Percentiles rank a stretch among this genome's conserved stretches.
Conservation (phyloP, 2,888 invertebrate genomes). For the Beris chalybata region DNA sequence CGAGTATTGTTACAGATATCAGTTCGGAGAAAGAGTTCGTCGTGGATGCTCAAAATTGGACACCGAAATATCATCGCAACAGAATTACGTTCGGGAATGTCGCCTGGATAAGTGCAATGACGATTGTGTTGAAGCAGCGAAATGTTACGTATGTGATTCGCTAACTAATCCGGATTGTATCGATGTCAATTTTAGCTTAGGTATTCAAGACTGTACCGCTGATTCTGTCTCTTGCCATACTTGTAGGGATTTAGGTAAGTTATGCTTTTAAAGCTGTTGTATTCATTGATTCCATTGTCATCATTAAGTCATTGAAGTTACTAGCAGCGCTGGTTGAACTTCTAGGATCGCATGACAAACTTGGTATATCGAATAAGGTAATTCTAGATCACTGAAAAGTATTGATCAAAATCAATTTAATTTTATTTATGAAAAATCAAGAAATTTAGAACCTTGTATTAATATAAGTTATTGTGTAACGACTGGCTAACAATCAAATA, state of each 20-base stretch:
- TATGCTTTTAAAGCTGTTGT: not conserved
- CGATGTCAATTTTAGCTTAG: constrained; percentile 11
- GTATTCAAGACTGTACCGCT: not conserved
- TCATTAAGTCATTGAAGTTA: too few relatives aligned
- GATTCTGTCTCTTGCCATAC: constrained; percentile 16
- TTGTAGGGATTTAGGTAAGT: constrained; percentile 23
- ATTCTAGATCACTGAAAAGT: too few relatives aligned
- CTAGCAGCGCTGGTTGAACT: too few relatives aligned
- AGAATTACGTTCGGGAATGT: constrained; percentile 15
- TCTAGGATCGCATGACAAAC: too few relatives aligned
- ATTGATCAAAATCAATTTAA: too few relatives aligned
- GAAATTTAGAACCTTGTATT: too few relatives aligned
- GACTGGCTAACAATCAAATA: too few relatives aligned
- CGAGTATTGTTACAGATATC: constrained; percentile 24
- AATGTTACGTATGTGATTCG: constrained; percentile 19
- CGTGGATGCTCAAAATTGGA: constrained; percentile 20
- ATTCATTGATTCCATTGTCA: too few relatives aligned
- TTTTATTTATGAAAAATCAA: too few relatives aligned
- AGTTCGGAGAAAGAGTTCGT: constrained; percentile 4
- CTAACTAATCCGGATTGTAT: not conserved
- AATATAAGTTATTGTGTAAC: too few relatives aligned
- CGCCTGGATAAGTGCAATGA: constrained; percentile 18
- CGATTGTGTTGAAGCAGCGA: constrained; percentile 16
- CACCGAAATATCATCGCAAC: not conserved
- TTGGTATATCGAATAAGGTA: too few relatives aligned